These are phyloP conservation scores for Paratilapia polleni DNA, from an alignment of 2,113 vertebrate species.

Conservation along the genomic window DNA sequence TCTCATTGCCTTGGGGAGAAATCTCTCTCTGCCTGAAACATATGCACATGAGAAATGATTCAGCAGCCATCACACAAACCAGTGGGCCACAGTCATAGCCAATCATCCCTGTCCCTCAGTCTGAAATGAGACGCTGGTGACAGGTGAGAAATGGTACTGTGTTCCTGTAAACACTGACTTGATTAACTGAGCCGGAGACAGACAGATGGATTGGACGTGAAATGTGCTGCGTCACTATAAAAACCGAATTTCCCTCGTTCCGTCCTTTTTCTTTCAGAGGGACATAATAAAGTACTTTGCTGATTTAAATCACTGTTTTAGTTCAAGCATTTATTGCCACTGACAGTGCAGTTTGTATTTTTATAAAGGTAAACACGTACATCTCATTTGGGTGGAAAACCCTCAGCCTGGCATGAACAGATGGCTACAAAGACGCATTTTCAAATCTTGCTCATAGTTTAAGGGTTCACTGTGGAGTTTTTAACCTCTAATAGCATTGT, in stretches of 20 bases:
- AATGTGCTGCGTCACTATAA: slow-evolving; percentile 19
- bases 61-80: slow-evolving; percentile 50
- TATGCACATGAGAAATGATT: slow-evolving; percentile 43
- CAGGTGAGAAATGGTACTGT: slow-evolving; percentile 36
- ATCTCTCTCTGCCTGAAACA: slow-evolving; percentile 40
- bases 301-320: background rate
- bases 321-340: background rate
- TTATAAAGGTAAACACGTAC: background rate
- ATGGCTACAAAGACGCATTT: background rate
- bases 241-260: background rate
- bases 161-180: slow-evolving; percentile 30
- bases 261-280: background rate
- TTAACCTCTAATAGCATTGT: background rate
- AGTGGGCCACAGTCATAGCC: slow-evolving; percentile 25
- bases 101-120: background rate
- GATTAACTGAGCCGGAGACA: slow-evolving; percentile 24
- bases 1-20: slow-evolving; percentile 22
- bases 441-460: background rate
- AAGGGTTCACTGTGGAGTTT: background rate
- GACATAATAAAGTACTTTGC: background rate
- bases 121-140: slow-evolving; percentile 29
- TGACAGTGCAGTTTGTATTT: background rate
- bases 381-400: background rate
- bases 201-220: background rate
- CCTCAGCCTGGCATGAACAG: background rate